Evolutionary conservation across 2,888 invertebrate species (phyloP), one percentile per base, ranked within the genome.

Genomic region (Xiphydria camelus): DNA sequence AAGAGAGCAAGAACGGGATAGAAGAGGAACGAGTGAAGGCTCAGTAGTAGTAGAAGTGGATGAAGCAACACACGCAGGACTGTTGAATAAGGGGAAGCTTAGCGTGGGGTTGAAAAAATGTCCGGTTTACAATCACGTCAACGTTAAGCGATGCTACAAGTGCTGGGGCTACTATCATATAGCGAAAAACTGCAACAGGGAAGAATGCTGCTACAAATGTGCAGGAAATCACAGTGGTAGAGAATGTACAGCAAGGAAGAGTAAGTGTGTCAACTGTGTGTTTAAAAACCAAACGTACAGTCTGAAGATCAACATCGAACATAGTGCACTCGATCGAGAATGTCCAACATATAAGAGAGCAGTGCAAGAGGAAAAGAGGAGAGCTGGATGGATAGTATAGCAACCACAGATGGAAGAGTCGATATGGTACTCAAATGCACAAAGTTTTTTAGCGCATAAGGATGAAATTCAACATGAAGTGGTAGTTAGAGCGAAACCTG

Each of bases 241-340:
- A 15, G 29, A 47, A 9, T 55, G 41, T 25, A 42, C 10, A 18
- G 7, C 21, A 9, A 23, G 9, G 23, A 10, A 10, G 23, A 47
- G 49, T n/a, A 47, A 23, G 12, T 52, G 52, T 41, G 36, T 48
- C 9, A 49, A 48, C 36, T 55, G 52, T 36, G 14, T 34, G 21
- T 22, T 23, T 12, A 37, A 41, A 41, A 41, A 41, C 20, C n/a
- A 21, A 41, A 20, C 18, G 7, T 36, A 36, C 14, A 41, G 12
- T 34, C n/a, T 40, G 40, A 33, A 19, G 32, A 17, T 45, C n/a
- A 9, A 31, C 10, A 22, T 10, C 3, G 23, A 42, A 9, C 49
- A 51, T 12, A 35, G 32, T n/a, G 45, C 51, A 10, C 34, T 35
- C 4, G 46, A 49, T 19, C 35, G 38, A 37, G 49, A 51, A 12